Conservation (phyloP, 2,113 vertebrate species). For the Rattus norvegicus region DNA sequence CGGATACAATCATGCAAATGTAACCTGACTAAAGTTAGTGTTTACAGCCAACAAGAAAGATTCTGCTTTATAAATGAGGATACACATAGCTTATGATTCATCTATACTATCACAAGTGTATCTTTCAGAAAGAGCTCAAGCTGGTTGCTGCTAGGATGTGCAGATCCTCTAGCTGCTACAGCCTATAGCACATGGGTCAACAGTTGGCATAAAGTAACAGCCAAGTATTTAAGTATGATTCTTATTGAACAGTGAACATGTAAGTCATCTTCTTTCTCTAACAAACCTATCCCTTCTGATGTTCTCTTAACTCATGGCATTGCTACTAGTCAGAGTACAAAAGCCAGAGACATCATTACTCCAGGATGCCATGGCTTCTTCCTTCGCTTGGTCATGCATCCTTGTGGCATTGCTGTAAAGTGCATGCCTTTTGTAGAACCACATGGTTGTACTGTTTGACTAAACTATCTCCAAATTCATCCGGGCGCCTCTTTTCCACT, state of each 20-base stretch:
- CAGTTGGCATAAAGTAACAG: neutral
- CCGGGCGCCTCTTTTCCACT: neutral
- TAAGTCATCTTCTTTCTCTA: neutral
- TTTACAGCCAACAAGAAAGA: slow-evolving; percentile 18
- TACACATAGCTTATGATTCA: neutral
- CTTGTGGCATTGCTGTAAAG: neutral
- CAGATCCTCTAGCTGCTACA: neutral
- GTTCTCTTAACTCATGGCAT: neutral
- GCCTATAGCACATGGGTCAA: neutral
- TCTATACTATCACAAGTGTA: neutral
- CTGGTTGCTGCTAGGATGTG: neutral
- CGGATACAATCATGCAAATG: neutral
- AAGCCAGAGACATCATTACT: neutral
- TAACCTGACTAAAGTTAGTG: slow-evolving; percentile 12
- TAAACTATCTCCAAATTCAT: neutral
- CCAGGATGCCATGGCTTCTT: neutral
- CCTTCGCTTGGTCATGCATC: neutral
- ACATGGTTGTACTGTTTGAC: neutral
- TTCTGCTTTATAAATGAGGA: neutral
- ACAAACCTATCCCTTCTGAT: slow-evolving; percentile 3
- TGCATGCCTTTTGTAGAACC: neutral
- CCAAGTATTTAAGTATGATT: neutral
- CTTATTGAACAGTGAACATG: neutral
- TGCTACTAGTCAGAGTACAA: neutral
- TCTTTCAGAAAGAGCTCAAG: neutral